These are phyloP conservation scores for Chrosomus eos DNA, from an alignment of 2,797 vertebrate genomes.

Conservation along the genomic window DNA sequence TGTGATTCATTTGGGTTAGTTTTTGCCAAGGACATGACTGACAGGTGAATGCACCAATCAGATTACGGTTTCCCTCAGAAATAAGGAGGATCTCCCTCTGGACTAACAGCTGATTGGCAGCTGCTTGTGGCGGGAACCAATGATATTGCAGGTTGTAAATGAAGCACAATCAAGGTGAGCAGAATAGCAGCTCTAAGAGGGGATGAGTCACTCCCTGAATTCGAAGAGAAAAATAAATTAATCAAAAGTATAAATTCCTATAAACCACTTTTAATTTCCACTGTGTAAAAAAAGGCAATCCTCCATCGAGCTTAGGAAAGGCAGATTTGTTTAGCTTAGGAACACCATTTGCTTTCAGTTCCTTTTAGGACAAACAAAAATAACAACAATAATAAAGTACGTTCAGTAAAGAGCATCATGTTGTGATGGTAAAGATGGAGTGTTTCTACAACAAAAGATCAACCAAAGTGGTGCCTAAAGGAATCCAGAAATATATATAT, in stretches of 20 bases:
- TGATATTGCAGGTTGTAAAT: background rate
- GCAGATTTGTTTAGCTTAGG: constrained; percentile 12
- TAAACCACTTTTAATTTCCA: constrained; percentile 35
- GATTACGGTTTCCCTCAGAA: background rate
- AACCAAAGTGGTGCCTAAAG: background rate
- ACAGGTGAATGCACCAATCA: background rate
- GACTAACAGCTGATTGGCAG: background rate
- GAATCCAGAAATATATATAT: background rate
- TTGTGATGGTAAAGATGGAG: background rate
- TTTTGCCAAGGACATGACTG: background rate
- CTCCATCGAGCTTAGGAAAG: constrained; percentile 13
- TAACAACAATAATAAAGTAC: background rate
- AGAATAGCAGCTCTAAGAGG: constrained; percentile 10
- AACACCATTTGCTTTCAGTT: constrained; percentile 16
- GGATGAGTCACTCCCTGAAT: constrained; percentile 55
- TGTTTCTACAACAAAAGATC: background rate
- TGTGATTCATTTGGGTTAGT: background rate
- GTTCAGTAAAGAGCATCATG: background rate
- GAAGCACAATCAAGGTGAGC: constrained; percentile 16
- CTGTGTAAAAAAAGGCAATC: constrained; percentile 43
- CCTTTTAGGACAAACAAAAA: constrained; percentile 2
- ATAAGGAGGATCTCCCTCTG: background rate
- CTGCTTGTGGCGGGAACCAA: background rate
- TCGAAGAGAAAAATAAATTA: constrained; percentile 53
- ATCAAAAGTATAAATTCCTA: constrained; percentile 51